These are phyloP conservation scores for Muscicapa comitata DNA, from an alignment of 2,797 vertebrate genomes.

Conservation along the genomic window DNA sequence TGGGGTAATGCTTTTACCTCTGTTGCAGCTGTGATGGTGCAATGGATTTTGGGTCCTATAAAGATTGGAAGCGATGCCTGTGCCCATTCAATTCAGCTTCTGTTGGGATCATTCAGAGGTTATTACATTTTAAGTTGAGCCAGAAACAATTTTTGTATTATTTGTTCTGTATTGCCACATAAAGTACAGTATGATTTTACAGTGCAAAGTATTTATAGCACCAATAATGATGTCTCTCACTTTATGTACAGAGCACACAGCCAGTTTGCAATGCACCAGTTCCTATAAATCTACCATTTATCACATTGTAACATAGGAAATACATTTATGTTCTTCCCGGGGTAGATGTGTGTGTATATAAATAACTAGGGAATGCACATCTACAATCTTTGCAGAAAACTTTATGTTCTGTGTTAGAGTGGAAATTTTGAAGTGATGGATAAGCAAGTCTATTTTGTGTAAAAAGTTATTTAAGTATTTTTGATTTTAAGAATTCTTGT, in stretches of 20 bases:
- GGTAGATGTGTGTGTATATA: not conserved
- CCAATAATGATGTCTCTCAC: not conserved
- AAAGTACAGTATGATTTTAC: not conserved
- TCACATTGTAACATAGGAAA: not conserved
- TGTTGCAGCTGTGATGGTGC: not conserved
- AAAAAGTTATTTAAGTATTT: not conserved
- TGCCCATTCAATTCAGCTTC: not conserved
- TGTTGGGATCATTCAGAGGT: not conserved
- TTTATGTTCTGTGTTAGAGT: not conserved
- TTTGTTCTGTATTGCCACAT: not conserved
- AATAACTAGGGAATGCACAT: not conserved
- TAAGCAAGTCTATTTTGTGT: not conserved
- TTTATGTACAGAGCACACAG: not conserved
- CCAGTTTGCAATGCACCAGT: not conserved
- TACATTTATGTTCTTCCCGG: not conserved
- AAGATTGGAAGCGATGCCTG: not conserved
- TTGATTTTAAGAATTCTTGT: not conserved
- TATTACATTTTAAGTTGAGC: not conserved
- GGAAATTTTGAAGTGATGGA: not conserved
- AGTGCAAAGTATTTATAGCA: constrained; percentile 9
- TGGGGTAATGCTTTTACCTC: not conserved
- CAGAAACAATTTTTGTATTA: not conserved
- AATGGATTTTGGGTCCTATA: not conserved
- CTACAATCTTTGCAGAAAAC: not conserved
- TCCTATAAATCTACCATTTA: constrained; percentile 2